phyloP scores from a whole-genome alignment of 2,113 vertebrate species.

The Periophthalmus modestus region DNA sequence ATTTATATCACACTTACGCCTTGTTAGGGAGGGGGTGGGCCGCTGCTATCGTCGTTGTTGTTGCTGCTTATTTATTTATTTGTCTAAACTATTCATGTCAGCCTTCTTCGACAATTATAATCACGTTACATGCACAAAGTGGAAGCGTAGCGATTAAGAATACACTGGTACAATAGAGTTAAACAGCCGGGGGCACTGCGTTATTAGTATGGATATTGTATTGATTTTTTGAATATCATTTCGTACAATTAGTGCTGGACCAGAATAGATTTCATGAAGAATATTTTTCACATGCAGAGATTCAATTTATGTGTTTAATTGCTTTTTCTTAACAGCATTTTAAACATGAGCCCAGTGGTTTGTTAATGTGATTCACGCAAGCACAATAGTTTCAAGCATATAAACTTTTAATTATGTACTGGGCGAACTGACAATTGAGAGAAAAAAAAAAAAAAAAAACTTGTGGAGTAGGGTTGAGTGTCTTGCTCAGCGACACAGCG shows the following conservation, averaged over 20 bases:
- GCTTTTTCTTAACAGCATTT: background rate
- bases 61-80: slow-evolving; percentile 4
- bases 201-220: background rate
- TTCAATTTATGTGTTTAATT: background rate
- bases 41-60: slow-evolving; percentile 6
- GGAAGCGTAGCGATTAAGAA: slow-evolving; percentile 20
- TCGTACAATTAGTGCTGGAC: background rate
- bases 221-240: background rate
- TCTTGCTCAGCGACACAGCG: too few relatives aligned
- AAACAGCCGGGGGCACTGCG: slow-evolving; percentile 24
- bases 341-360: background rate
- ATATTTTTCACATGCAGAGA: background rate
- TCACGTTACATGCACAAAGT: slow-evolving; percentile 17
- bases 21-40: background rate
- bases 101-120: slow-evolving; percentile 29
- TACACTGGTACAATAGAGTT: slow-evolving; percentile 31
- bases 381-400: too few relatives aligned
- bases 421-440: too few relatives aligned
- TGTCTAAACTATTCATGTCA: slow-evolving; percentile 13
- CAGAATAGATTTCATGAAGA: background rate
- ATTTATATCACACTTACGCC: slow-evolving; percentile 29
- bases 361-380: background rate
- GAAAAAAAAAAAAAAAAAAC: too few relatives aligned
- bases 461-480: too few relatives aligned
- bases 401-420: too few relatives aligned